phyloP scores from a whole-genome alignment of 1,140 invertebrate genomes.

The Chrysoperla carnea region DNA sequence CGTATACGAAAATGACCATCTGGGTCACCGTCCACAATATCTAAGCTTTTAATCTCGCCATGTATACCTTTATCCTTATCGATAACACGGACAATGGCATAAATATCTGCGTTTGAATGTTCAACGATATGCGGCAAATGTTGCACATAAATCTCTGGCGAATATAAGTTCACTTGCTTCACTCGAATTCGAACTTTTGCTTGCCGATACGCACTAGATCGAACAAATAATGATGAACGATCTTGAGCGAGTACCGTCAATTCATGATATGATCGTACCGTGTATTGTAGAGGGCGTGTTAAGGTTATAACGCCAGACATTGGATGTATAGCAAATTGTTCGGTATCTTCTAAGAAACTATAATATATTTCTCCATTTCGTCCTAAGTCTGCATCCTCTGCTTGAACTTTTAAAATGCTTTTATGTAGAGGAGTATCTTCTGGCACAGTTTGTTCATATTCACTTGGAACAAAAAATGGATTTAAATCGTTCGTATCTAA shows the following conservation, averaged over 20 bases:
- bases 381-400: constrained; percentile 87
- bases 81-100: constrained; percentile 71
- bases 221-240: constrained; percentile 47
- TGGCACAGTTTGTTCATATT: constrained; percentile 71
- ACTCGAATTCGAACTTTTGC: constrained; percentile 62
- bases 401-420: constrained; percentile 56
- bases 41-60: constrained; percentile 64
- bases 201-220: constrained; percentile 40
- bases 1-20: constrained; percentile 70
- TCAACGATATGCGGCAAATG: constrained; percentile 67
- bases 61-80: constrained; percentile 70
- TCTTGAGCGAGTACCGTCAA: constrained; percentile 69
- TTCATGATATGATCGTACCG: constrained; percentile 48
- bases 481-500: constrained; percentile 83
- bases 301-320: constrained; percentile 76
- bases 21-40: constrained; percentile 76
- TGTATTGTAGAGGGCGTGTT: constrained; percentile 55
- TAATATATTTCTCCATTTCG: constrained; percentile 94
- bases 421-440: constrained; percentile 77
- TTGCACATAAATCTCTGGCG: constrained; percentile 66
- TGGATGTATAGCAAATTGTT: constrained; percentile 81
- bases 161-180: constrained; percentile 67
- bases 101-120: constrained; percentile 69
- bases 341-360: constrained; percentile 65
- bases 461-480: constrained; percentile 75